These are phyloP conservation scores for Temnothorax nylanderi DNA, from an alignment of 1,140 invertebrate species.

Conservation along the genomic window DNA sequence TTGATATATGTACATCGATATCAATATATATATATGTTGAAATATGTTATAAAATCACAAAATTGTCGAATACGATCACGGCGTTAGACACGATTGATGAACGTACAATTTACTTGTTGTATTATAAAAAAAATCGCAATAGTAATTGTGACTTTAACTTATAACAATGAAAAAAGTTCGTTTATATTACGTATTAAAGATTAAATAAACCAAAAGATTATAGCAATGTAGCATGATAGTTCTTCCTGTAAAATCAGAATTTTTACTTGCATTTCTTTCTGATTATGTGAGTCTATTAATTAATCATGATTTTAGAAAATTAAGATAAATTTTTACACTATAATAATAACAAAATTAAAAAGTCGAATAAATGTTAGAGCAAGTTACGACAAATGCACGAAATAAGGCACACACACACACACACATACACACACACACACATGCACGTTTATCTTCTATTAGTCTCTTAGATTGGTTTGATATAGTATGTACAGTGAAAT, in stretches of 20 bases:
- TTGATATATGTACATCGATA: neutral
- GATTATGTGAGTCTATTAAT: neutral
- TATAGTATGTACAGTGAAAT: too few relatives aligned
- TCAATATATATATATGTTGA: neutral
- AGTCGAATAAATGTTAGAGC: neutral
- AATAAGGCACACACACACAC: too few relatives aligned
- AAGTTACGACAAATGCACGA: conserved; percentile 17
- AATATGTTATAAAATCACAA: neutral
- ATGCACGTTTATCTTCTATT: neutral
- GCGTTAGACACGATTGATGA: neutral
- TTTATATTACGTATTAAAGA: neutral
- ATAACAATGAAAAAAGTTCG: neutral
- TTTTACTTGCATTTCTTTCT: neutral
- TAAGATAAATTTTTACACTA: neutral
- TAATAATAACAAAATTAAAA: neutral
- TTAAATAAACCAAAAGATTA: neutral
- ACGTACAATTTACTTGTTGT: neutral
- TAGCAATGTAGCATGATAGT: neutral
- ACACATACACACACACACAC: too few relatives aligned
- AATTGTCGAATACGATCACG: neutral
- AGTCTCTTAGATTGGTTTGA: neutral
- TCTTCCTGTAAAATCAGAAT: neutral
- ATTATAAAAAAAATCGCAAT: neutral
- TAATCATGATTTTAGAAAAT: conserved; percentile 1
- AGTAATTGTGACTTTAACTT: neutral